Percentiles rank a stretch among this genome's conserved stretches.
These are phyloP conservation scores for Macroramphosus scolopax DNA, from an alignment of 2,797 vertebrate genomes.

Conservation along the genomic window DNA sequence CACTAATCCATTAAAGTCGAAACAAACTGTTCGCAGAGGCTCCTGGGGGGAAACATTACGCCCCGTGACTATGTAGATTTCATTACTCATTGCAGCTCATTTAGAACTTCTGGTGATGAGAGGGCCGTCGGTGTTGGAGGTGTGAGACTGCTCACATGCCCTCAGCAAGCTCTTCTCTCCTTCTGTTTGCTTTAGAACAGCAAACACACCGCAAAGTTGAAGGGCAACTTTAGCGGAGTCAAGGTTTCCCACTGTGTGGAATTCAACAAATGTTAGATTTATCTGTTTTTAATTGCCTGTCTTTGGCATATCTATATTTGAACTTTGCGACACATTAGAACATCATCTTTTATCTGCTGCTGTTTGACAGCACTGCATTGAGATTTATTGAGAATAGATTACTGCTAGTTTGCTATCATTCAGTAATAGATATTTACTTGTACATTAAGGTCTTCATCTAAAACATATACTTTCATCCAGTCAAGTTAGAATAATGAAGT, in stretches of 20 bases:
- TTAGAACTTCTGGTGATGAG: conserved; percentile 1
- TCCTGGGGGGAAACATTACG: neutral
- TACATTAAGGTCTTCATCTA: too few species aligned
- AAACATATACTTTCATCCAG: too few species aligned
- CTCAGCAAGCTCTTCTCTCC: conserved; percentile 31
- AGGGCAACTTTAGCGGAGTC: conserved; percentile 46
- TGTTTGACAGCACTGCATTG: conserved; percentile 4
- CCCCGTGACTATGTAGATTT: conserved; percentile 1
- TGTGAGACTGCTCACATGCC: conserved; percentile 36
- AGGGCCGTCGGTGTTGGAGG: conserved; percentile 9
- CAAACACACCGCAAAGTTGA: conserved; percentile 67
- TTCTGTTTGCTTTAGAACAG: conserved; percentile 57
- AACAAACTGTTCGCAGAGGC: conserved; percentile 1
- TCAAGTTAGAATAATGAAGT: too few species aligned
- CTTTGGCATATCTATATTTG: conserved; percentile 35
- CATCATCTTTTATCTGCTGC: conserved; percentile 1
- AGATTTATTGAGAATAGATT: neutral
- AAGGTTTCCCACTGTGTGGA: conserved; percentile 54
- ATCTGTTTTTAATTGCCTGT: conserved; percentile 41
- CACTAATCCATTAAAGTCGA: neutral
- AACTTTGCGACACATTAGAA: conserved; percentile 13
- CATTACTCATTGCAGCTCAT: conserved; percentile 14
- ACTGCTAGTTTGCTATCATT: too few species aligned
- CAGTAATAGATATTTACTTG: too few species aligned
- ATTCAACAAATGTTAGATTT: conserved; percentile 50